phyloP scores from a whole-genome alignment of 2,113 vertebrate species.

The Zosterops lateralis region DNA sequence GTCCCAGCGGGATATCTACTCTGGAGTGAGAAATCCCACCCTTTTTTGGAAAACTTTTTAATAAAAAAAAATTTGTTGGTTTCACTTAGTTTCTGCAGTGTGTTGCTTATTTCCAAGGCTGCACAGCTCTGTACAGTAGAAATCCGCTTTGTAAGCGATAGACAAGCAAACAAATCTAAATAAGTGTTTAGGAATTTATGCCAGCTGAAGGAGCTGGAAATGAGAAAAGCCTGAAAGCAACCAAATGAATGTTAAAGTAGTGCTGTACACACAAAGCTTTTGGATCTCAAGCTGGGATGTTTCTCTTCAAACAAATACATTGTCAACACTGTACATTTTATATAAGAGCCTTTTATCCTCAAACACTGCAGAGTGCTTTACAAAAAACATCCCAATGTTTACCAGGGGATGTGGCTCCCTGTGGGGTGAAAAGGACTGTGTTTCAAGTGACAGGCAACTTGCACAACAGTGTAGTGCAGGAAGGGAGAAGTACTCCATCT shows the following conservation, averaged over 20 bases:
- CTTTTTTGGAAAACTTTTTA: not conserved
- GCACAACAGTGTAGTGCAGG: not conserved
- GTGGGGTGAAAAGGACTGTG: not conserved
- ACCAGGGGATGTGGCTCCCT: not conserved
- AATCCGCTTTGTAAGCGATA: not conserved
- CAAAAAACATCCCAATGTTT: not conserved
- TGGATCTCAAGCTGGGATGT: slow-evolving; percentile 40
- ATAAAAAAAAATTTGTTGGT: not conserved
- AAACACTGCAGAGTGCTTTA: not conserved
- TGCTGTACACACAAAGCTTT: slow-evolving; percentile 23
- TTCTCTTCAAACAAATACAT: slow-evolving; percentile 31
- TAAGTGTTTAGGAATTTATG: slow-evolving; percentile 39
- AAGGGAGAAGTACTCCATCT: not conserved
- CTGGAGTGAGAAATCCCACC: not conserved
- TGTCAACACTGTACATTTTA: slow-evolving; percentile 37
- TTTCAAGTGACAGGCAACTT: slow-evolving; percentile 22
- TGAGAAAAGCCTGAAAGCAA: slow-evolving; percentile 51
- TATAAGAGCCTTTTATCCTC: slow-evolving; percentile 41
- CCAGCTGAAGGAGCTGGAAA: slow-evolving; percentile 26
- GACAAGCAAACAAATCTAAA: slow-evolving; percentile 42
- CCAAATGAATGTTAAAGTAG: slow-evolving; percentile 21
- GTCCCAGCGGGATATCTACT: not conserved
- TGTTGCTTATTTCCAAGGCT: slow-evolving; percentile 31
- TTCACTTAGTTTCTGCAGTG: slow-evolving; percentile 6
- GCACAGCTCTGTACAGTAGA: not conserved